Conservation (phyloP, 1,140 invertebrate genomes). For the Latrodectus geometricus region DNA sequence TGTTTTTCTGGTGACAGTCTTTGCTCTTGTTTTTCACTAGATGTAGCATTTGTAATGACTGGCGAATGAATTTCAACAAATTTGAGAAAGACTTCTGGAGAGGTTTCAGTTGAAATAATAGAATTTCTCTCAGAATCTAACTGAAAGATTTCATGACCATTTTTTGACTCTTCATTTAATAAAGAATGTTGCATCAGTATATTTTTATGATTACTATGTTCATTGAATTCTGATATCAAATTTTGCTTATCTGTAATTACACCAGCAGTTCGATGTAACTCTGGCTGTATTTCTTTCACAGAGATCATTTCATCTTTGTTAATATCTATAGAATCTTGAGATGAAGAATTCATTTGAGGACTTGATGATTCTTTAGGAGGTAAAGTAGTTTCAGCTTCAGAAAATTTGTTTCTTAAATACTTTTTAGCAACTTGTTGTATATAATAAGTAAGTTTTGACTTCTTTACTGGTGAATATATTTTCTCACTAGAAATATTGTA, state of each 20-base stretch:
- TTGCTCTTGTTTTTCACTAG: background rate
- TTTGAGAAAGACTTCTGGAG: background rate
- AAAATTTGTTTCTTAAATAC: conserved; percentile 10
- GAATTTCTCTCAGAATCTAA: background rate
- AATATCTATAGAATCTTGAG: too few species aligned
- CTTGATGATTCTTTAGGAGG: too few species aligned
- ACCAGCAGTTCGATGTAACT: too few species aligned
- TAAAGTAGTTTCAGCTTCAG: too few species aligned
- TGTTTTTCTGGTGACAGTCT: background rate
- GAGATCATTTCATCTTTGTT: too few species aligned
- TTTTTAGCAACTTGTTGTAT: conserved; percentile 36
- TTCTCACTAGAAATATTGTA: background rate
- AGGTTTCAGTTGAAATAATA: background rate
- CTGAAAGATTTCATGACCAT: conserved; percentile 4
- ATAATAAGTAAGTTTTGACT: conserved; percentile 15
- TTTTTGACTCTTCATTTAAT: background rate
- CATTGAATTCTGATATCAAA: background rate
- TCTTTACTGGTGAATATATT: background rate
- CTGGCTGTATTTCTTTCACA: too few species aligned
- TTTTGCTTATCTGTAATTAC: too few species aligned
- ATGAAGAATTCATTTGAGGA: too few species aligned
- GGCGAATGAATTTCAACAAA: too few species aligned
- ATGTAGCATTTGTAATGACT: background rate
- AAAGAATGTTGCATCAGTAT: background rate
- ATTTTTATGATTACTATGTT: background rate